Evolutionary conservation across 2,797 vertebrate species (phyloP).

Genomic region (Takifugu rubripes): DNA sequence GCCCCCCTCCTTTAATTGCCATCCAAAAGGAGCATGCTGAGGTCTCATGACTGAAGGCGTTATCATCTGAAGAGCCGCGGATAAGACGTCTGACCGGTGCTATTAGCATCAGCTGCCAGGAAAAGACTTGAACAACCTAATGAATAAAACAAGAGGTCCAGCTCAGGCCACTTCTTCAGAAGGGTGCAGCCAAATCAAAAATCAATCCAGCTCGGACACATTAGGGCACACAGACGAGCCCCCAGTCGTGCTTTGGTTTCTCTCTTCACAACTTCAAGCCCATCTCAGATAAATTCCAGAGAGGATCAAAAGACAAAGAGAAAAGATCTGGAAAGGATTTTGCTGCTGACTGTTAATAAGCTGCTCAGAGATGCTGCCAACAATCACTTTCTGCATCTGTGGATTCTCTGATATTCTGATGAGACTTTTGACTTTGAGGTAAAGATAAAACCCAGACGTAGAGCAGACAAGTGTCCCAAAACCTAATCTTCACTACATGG

Average conservation of each 20-base stretch:
- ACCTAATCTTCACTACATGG: too few species aligned
- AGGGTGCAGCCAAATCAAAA: slow-evolving; percentile 48
- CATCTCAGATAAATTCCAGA: slow-evolving; percentile 30
- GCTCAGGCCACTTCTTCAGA: slow-evolving; percentile 28
- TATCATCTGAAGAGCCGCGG: slow-evolving; percentile 40
- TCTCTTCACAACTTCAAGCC: slow-evolving; percentile 22
- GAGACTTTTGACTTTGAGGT: neutral
- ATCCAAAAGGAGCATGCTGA: slow-evolving; percentile 39
- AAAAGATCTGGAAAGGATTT: neutral
- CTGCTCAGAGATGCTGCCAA: too few species aligned
- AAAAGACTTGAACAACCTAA: slow-evolving; percentile 41
- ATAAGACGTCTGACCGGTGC: slow-evolving; percentile 55
- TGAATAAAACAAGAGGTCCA: slow-evolving; percentile 61
- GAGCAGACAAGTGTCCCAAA: too few species aligned
- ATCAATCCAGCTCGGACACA: slow-evolving; percentile 39
- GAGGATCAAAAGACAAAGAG: slow-evolving; percentile 5
- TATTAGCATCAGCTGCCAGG: slow-evolving; percentile 55
- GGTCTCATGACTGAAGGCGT: slow-evolving; percentile 43
- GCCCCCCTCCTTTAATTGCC: slow-evolving; percentile 50
- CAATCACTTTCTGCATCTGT: neutral
- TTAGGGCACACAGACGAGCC: slow-evolving; percentile 17
- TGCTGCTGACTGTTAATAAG: neutral
- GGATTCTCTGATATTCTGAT: neutral
- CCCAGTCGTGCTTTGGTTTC: slow-evolving; percentile 5
- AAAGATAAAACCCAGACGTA: neutral